Evolutionary conservation across 2,113 vertebrate genomes (phyloP), one percentile per base, ranked within the genome.

Genomic region (Lepus timidus): DNA sequence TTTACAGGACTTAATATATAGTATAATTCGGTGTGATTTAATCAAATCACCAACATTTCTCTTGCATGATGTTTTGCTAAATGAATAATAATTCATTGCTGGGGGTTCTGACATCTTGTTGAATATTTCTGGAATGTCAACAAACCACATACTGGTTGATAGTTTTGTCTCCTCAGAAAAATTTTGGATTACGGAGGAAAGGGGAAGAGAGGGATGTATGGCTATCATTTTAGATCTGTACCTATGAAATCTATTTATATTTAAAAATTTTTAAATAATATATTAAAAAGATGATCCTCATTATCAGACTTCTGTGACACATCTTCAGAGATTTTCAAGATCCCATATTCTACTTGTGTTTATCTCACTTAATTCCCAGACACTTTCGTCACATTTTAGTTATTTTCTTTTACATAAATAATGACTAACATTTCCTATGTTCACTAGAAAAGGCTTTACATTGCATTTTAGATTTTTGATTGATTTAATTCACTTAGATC

Each of bases 31-130:
- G 22, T 31, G 10, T 36, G 0, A 0, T 31, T 76, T 84, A 85
- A 86, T 68, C 39, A 64, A 10, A 49, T 52, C 3, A 1, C 93
- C 55, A 55, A n/a, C 64, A 82, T 94, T 88, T 85, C 73, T 95
- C 36, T 95, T 58, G 95, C 19, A 3, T 62, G 14, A 6, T 86
- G 3, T 78, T 84, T 97, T 95, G 73, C n/a, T 95, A 4, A n/a
- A n/a, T 83, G 71, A 71, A 73, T 85, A 71, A 73, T 85, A 93
- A 83, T 25, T 39, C 33, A 64, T 83, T 79, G 1, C 31, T 68
- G 55, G 89, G 67, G 7, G 71, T 88, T 80, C 25, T 82, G 62
- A 78, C 19, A 44, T 51, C 64, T 85, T 67, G 62, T 67, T 93
- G 31, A 91, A 23, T 0, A 3, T 83, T 71, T 52, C 75, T 91